Evolutionary conservation across 2,113 vertebrate species (phyloP).

Genomic region (Bettongia penicillata): DNA sequence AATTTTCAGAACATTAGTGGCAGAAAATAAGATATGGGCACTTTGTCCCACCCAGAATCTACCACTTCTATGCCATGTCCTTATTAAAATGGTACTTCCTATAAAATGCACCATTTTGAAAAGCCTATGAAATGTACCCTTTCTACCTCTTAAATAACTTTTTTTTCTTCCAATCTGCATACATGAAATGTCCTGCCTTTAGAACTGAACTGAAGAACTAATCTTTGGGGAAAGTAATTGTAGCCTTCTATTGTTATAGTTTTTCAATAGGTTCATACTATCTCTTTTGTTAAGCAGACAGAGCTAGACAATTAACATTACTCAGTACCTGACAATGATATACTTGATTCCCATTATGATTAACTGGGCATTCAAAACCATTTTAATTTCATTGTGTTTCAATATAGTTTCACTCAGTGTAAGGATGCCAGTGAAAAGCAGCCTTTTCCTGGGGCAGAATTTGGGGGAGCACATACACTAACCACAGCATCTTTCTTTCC

Average conservation of each 20-base stretch:
- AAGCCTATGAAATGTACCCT: neutral
- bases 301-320: neutral
- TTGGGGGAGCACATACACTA: neutral
- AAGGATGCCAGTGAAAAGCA: neutral
- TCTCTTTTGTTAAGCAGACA: neutral
- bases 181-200: slow-evolving; percentile 23
- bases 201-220: slow-evolving; percentile 38
- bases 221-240: slow-evolving; percentile 14
- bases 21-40: slow-evolving; percentile 27
- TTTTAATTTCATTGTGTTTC: slow-evolving; percentile 42
- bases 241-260: neutral
- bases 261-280: neutral
- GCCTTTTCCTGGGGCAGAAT: neutral
- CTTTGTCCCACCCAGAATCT: neutral
- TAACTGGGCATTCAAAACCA: slow-evolving; percentile 28
- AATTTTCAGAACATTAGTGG: slow-evolving; percentile 29
- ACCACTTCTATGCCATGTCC: neutral
- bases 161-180: neutral
- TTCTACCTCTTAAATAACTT: slow-evolving; percentile 37
- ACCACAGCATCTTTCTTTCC: slow-evolving; percentile 3
- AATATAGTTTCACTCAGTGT: slow-evolving; percentile 19
- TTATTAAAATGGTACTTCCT: neutral
- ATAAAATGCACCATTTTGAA: slow-evolving; percentile 1
- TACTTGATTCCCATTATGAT: slow-evolving; percentile 3
- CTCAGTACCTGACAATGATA: slow-evolving; percentile 21